Evolutionary conservation across 2,113 vertebrate species (phyloP), one percentile per base, ranked within the genome.

Genomic region (Arizona elegans): DNA sequence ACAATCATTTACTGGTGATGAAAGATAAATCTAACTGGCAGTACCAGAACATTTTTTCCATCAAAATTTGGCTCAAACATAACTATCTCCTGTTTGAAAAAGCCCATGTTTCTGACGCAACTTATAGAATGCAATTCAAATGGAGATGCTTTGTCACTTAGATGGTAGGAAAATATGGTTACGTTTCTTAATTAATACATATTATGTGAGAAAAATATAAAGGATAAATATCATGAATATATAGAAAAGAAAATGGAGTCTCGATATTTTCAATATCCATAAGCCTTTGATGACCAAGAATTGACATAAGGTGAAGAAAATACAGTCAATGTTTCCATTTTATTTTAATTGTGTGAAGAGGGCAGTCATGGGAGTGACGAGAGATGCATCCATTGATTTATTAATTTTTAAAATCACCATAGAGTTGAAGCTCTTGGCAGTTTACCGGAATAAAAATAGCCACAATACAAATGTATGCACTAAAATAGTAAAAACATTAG

Each of bases 1-100:
- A 94, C 92, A 93, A 94, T 90, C 88, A 96, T 94, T 94, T 96
- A 75, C 50, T 86, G 8, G 65, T 94, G 94, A 94, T n/a, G 89
- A 26, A n/a, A 95, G 96, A 94, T 52, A 38, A 90, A 92, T 93
- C 91, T 38, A 96, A 90, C 1, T 21, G 59, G 53, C 5, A 65
- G 4, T 21, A 92, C 23, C 86, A 62, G 62, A 93, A 90, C 17
- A 75, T 56, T 90, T 62, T 95, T 13, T 1, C 0, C 52, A 62
- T 55, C 10, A 91, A 59, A 94, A 87, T 93, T 56, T 89, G 93
- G 53, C 26, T 92, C 91, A 94, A 92, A 75, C 93, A 92, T 52
- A 96, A 95, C 54, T 47, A 6, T 52, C 38, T 54, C 5, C 17
- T 43, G n/a, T 92, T 52, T 94, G 90, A 92, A 92, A 19, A 93